Conservation (phyloP, 2,888 invertebrate species). For the Erebia palarica region DNA sequence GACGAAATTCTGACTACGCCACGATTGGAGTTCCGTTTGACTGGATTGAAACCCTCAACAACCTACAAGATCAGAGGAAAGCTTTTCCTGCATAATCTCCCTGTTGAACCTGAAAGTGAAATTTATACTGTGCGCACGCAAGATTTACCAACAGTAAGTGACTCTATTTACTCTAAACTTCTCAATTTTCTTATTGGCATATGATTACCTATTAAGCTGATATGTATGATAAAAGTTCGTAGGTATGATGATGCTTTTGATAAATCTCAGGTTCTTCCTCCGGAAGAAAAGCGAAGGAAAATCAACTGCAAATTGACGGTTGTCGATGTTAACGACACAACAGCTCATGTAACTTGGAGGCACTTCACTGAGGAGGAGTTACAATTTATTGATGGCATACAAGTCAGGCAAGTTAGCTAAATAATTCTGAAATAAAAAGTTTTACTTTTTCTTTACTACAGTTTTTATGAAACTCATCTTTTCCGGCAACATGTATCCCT, state of each 20-base stretch:
- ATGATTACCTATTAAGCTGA: not conserved
- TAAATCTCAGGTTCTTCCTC: constrained; percentile 46
- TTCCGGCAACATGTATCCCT: too few species aligned
- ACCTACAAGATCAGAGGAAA: constrained; percentile 92
- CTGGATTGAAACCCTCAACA: constrained; percentile 89
- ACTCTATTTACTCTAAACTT: not conserved
- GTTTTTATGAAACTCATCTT: too few species aligned
- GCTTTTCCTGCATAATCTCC: constrained; percentile 88
- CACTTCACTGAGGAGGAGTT: constrained; percentile 91
- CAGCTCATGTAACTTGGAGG: constrained; percentile 91
- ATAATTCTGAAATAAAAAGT: not conserved
- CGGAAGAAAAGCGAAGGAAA: constrained; percentile 74
- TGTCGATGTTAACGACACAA: constrained; percentile 89
- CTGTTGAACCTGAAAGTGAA: constrained; percentile 89
- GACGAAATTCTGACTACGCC: constrained; percentile 93
- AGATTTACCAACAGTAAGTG: constrained; percentile 66
- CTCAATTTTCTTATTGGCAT: not conserved
- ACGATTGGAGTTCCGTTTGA: constrained; percentile 92
- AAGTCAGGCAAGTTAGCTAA: constrained; percentile 78
- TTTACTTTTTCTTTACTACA: not conserved
- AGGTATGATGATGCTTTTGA: not conserved
- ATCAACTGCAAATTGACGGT: constrained; percentile 89
- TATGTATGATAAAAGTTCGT: not conserved
- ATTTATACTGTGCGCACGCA: constrained; percentile 89
- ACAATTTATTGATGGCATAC: constrained; percentile 93